Evolutionary conservation across 2,888 invertebrate species (phyloP).

Genomic region (Cerceris rybyensis): DNA sequence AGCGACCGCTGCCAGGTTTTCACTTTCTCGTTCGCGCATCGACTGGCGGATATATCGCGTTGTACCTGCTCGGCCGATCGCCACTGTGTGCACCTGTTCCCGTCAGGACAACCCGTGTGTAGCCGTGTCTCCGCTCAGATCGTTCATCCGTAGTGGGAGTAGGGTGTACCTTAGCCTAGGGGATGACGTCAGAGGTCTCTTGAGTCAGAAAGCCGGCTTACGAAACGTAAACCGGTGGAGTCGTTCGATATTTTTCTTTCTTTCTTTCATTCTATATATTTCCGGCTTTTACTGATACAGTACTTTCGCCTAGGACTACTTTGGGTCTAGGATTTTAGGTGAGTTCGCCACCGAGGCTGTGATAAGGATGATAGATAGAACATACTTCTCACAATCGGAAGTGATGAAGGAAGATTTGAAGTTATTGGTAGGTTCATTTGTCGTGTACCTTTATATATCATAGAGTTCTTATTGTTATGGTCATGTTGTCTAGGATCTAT

Average conservation of each 20-base stretch:
- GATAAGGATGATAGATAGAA: no score
- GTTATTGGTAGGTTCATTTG: no score
- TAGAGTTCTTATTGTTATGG: no score
- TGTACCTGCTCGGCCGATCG: constrained; percentile 62
- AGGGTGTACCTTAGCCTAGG: constrained; percentile 49
- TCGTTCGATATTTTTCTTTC: background rate
- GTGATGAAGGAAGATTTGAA: no score
- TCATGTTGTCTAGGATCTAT: no score
- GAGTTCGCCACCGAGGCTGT: no score
- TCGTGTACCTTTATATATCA: no score
- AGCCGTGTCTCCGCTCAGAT: constrained; percentile 46
- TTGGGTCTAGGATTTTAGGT: no score
- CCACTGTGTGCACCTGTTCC: constrained; percentile 67
- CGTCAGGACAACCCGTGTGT: constrained; percentile 48
- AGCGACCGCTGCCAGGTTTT: constrained; percentile 51
- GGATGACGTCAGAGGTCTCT: constrained; percentile 50
- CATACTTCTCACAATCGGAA: no score
- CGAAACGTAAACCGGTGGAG: constrained; percentile 9
- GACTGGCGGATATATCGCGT: constrained; percentile 60
- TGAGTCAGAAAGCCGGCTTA: constrained; percentile 21
- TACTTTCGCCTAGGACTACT: no score
- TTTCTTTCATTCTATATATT: background rate
- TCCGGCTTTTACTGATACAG: no score
- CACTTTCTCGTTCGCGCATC: constrained; percentile 66
- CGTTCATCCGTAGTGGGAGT: constrained; percentile 62